Evolutionary conservation across 2,797 vertebrate species (phyloP), one percentile per base, ranked within the genome.

Genomic region (Enteromius viviparus): DNA sequence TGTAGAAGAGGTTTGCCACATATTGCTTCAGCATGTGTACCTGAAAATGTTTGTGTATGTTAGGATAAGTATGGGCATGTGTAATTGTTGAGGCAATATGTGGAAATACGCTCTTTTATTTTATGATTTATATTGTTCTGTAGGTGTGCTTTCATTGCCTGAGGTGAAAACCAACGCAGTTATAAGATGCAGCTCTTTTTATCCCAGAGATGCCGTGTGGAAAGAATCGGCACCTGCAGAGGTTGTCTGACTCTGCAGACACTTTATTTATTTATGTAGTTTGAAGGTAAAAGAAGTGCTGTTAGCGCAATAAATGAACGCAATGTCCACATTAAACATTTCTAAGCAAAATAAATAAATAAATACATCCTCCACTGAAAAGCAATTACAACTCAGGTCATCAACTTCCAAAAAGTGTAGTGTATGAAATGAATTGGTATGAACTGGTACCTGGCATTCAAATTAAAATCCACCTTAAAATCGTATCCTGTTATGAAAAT

Each of bases 131-230:
- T 53, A n/a, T 53, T 14, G 19, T 32, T 29, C 34, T 34, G 29
- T 34, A 74, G 47, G 26, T 55, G 71, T n/a, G 29, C 19, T 74
- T 53, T 74, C 49, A 55, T 8, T 53, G 71, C 71, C 49, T 53
- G 19, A 74, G 71, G 71, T 53, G 29, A 55, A 74, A 53, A 51
- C 47, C 10, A 10, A 47, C 34, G 29, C 49, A 74, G 49, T 51
- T 55, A 12, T 37, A 53, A 8, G 29, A 34, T 74, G 19, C 29
- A 37, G 47, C 2, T 72, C 19, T 49, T 40, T 68, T 64, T 32
- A 23, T 17, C 6, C 10, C 37, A 68, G 37, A 68, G 21, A 68
- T 42, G 37, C 65, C 2, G 37, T 40, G 29, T 65, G 62, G 62
- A 65, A 65, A 65, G 62, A 17, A 34, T 9, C 15, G 40, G 65